phyloP scores from a whole-genome alignment of 2,888 invertebrate genomes.

The Cynaeus angustus region DNA sequence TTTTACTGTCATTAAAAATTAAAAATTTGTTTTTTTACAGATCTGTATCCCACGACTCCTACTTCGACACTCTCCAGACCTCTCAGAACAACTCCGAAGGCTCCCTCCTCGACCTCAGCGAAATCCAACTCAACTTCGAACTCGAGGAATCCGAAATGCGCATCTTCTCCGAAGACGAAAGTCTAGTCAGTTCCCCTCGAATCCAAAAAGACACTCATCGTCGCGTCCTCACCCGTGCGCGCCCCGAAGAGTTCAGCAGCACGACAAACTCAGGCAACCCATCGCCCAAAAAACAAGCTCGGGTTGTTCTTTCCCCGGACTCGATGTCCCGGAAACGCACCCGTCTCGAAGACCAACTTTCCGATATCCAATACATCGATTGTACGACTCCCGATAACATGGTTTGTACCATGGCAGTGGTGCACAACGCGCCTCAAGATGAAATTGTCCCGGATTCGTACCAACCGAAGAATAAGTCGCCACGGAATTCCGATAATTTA shows the following conservation, averaged over 20 bases:
- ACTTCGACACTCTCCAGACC: conserved; percentile 87
- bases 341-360: conserved; percentile 84
- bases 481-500: conserved; percentile 66
- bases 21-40: conserved; percentile 69
- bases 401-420: conserved; percentile 66
- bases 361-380: conserved; percentile 88
- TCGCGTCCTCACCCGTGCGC: conserved; percentile 72
- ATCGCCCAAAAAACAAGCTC: conserved; percentile 77
- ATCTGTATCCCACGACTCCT: conserved; percentile 94
- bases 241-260: conserved; percentile 75
- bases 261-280: conserved; percentile 75
- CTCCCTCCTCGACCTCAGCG: conserved; percentile 82
- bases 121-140: conserved; percentile 87
- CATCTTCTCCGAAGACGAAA: conserved; percentile 92
- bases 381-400: conserved; percentile 82
- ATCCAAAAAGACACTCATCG: conserved; percentile 73
- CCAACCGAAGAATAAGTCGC: conserved; percentile 69
- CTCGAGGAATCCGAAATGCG: conserved; percentile 89
- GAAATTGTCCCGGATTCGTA: conserved; percentile 58
- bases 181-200: conserved; percentile 76
- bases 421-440: conserved; percentile 63
- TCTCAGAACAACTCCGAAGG: conserved; percentile 71
- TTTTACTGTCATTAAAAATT: background rate
- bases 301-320: conserved; percentile 73
- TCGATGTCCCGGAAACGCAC: conserved; percentile 78